Conservation (phyloP, 2,797 vertebrate genomes). For the Threskiornis aethiopicus region DNA sequence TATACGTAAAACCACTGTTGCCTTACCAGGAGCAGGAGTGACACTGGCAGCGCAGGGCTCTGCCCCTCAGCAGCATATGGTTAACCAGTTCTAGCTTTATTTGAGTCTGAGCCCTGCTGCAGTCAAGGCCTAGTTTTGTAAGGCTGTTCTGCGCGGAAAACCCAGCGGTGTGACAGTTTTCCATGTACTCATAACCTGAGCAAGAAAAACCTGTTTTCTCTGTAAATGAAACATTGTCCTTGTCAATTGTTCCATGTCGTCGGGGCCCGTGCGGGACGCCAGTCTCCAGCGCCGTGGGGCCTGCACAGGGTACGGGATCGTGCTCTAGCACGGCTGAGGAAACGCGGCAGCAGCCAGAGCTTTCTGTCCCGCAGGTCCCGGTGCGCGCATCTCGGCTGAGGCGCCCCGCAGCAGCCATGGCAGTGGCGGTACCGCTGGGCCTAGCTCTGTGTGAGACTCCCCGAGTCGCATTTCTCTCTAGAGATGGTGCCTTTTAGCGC, state of each 20-base stretch:
- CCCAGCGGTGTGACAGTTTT: not conserved
- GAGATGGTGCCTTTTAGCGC: not conserved
- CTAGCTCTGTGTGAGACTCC: not conserved
- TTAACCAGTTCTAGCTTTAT: not conserved
- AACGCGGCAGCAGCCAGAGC: not conserved
- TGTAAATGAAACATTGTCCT: not conserved
- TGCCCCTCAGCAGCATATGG: not conserved
- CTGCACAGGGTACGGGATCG: fast-evolving
- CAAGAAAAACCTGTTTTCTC: not conserved
- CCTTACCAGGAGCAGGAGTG: not conserved
- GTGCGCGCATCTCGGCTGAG: fast-evolving
- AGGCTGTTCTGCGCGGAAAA: not conserved
- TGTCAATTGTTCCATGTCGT: not conserved
- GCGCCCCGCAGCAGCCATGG: fast-evolving
- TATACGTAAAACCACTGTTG: not conserved
- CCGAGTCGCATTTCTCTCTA: not conserved
- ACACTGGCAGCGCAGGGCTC: not conserved
- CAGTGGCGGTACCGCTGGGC: fast-evolving
- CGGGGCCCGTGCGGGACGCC: fast-evolving
- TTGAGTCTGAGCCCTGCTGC: not conserved
- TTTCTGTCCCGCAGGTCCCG: not conserved
- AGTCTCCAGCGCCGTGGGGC: not conserved
- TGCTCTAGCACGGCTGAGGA: not conserved
- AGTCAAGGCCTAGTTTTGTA: not conserved
- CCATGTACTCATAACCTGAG: not conserved